These are phyloP conservation scores for Tetrao urogallus DNA, from an alignment of 2,113 vertebrate species.

Conservation along the genomic window DNA sequence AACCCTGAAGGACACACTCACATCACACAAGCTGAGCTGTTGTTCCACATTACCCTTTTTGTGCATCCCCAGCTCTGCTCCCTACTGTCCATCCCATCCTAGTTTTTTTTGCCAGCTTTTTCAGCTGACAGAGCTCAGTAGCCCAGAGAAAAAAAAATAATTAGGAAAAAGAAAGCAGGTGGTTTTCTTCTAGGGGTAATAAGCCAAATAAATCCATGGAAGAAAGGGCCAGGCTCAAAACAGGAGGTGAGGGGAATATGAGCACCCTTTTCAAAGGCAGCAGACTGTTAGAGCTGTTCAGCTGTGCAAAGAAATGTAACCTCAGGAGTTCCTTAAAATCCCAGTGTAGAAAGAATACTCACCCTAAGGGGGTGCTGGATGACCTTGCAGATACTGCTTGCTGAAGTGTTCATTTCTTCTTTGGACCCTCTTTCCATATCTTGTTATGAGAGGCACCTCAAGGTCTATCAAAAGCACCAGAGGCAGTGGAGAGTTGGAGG, in stretches of 20 bases:
- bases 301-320: constrained; percentile 7
- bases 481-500: not conserved
- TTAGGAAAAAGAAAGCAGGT: not conserved
- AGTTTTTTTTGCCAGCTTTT: not conserved
- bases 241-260: not conserved
- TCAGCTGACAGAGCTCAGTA: not conserved
- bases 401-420: not conserved
- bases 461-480: not conserved
- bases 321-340: constrained; percentile 29
- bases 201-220: constrained; percentile 6
- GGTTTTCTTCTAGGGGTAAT: constrained; percentile 15
- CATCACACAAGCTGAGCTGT: not conserved
- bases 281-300: constrained; percentile 6
- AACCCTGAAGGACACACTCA: not conserved
- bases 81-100: not conserved
- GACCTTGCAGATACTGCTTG: constrained; percentile 7
- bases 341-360: constrained; percentile 5
- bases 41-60: not conserved
- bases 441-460: not conserved
- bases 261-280: constrained; percentile 23
- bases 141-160: not conserved
- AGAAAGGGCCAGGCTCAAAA: not conserved
- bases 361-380: constrained; percentile 12
- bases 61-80: not conserved
- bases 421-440: not conserved